Evolutionary conservation across 2,888 invertebrate species (phyloP).

Genomic region (Chalcis sispes): DNA sequence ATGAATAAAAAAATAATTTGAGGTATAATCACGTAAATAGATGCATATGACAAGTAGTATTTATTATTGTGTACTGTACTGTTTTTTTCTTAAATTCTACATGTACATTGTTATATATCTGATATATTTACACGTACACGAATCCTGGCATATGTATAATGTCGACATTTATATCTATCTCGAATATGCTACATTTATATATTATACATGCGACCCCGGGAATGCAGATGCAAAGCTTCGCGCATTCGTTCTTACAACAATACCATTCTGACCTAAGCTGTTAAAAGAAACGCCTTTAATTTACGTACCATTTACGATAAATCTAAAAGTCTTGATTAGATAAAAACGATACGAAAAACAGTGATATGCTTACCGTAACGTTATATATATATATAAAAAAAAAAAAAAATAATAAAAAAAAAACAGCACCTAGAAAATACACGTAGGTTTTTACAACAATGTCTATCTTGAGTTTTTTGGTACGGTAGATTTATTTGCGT

Average conservation of each 20-base stretch:
- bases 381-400: constrained; percentile 4
- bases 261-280: constrained; percentile 49
- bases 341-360: constrained; percentile 4
- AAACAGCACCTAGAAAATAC: constrained; percentile 40
- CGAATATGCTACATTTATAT: constrained; percentile 67
- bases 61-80: constrained; percentile 74
- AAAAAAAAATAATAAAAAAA: background rate
- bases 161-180: constrained; percentile 66
- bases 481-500: constrained; percentile 57
- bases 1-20: constrained; percentile 63
- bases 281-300: constrained; percentile 43
- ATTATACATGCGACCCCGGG: constrained; percentile 71
- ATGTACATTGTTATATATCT: constrained; percentile 69
- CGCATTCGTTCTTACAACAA: constrained; percentile 63
- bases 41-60: constrained; percentile 72
- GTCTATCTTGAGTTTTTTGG: constrained; percentile 53
- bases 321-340: background rate
- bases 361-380: too few species aligned
- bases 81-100: constrained; percentile 68
- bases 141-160: constrained; percentile 67
- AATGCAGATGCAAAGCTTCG: constrained; percentile 71
- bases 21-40: constrained; percentile 65
- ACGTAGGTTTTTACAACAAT: constrained; percentile 59
- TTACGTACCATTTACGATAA: constrained; percentile 32
- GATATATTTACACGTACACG: constrained; percentile 66